A percentile compares a stretch with the other conserved stretches of the same genome.
phyloP scores from a whole-genome alignment of 2,888 invertebrate species.

The Phoenoteleia sp. region DNA sequence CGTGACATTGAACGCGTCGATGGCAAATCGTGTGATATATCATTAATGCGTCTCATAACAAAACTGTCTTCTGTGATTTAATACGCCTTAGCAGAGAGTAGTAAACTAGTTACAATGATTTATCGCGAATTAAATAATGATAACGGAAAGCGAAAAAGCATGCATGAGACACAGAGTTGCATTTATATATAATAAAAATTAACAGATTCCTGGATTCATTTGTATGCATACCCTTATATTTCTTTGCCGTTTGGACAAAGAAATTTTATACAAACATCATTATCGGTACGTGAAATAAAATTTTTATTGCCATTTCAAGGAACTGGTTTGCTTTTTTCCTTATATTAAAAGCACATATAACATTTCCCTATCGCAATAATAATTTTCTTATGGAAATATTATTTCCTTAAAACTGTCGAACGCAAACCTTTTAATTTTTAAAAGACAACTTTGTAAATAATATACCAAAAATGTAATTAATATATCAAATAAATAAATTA shows the following conservation, averaged over 20 bases:
- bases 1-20: slow-evolving; percentile 11
- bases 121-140: not conserved
- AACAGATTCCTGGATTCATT: not conserved
- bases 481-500: too few relatives aligned
- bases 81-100: not conserved
- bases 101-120: not conserved
- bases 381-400: not conserved
- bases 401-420: too few relatives aligned
- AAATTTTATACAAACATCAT: not conserved
- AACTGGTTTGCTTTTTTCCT: not conserved
- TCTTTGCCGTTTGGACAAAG: not conserved
- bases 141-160: not conserved
- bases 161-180: not conserved
- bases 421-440: too few relatives aligned
- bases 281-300: not conserved
- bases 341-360: not conserved
- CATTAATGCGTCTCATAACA: not conserved
- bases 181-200: not conserved
- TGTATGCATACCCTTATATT: not conserved
- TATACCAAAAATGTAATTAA: too few relatives aligned
- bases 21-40: slow-evolving; percentile 5
- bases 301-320: not conserved
- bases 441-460: too few relatives aligned
- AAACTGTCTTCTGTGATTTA: not conserved
- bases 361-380: not conserved